Percentiles rank a stretch among this genome's conserved stretches.
These are phyloP conservation scores for Tetraneura akinire DNA, from an alignment of 1,140 invertebrate genomes.

Conservation along the genomic window DNA sequence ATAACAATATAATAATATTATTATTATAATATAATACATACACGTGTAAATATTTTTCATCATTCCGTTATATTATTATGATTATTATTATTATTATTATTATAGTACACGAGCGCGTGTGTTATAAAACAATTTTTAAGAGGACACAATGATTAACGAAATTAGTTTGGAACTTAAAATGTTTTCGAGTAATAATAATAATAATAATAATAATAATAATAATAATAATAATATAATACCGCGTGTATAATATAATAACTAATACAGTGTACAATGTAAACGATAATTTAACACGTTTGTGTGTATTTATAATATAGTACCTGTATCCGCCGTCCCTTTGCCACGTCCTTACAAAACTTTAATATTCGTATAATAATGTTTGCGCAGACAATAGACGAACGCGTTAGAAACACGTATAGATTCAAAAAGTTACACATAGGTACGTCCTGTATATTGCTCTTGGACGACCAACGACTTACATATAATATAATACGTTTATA, in stretches of 20 bases:
- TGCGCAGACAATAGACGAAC: constrained; percentile 7
- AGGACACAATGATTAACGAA: not conserved
- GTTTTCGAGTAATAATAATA: constrained; percentile 17
- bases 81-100: no score
- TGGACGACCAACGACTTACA: not conserved
- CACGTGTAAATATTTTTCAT: no score
- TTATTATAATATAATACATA: no score
- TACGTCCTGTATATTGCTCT: not conserved
- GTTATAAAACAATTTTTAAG: not conserved
- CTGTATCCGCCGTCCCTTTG: constrained; percentile 20
- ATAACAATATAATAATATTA: no score
- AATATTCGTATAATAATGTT: constrained; percentile 20
- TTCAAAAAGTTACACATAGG: constrained; percentile 33
- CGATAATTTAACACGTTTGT: constrained; percentile 34
- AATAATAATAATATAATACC: not conserved
- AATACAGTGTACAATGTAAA: constrained; percentile 36
- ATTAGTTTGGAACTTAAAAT: constrained; percentile 21
- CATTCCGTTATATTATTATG: no score
- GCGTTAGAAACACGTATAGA: constrained; percentile 20
- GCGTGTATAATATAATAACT: constrained; percentile 14
- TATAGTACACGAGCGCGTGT: no score
- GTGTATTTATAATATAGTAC: no score
- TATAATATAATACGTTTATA: no score
- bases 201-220: not conserved
- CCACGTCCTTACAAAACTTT: constrained; percentile 14